phyloP scores from a whole-genome alignment of 2,797 vertebrate genomes.

The Rhinella marina region DNA sequence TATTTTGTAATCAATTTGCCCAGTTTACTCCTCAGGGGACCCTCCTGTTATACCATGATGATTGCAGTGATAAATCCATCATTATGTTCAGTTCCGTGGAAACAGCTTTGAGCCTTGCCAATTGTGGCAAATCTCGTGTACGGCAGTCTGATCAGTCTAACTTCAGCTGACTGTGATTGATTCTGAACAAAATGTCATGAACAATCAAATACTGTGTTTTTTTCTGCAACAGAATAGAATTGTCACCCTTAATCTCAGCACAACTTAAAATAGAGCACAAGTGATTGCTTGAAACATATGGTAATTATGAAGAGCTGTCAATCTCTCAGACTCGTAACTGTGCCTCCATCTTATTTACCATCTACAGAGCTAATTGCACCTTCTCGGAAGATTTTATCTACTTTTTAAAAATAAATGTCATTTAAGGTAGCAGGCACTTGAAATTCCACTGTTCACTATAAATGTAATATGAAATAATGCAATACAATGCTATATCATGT shows the following conservation, averaged over 20 bases:
- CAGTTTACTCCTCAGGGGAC: conserved; percentile 68
- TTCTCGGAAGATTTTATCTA: neutral
- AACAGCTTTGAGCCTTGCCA: conserved; percentile 65
- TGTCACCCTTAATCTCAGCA: conserved; percentile 66
- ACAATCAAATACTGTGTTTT: conserved; percentile 71
- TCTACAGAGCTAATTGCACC: conserved; percentile 20
- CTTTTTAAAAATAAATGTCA: neutral
- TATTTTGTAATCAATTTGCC: conserved; percentile 70
- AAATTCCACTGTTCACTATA: neutral
- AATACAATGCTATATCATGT: neutral
- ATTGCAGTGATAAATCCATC: conserved; percentile 73
- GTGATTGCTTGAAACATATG: conserved; percentile 54
- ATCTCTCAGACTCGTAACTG: neutral
- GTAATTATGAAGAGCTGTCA: conserved; percentile 52
- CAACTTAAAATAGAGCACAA: conserved; percentile 63
- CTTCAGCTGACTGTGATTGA: conserved; percentile 72
- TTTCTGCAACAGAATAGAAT: conserved; percentile 65
- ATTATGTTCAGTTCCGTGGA: conserved; percentile 67
- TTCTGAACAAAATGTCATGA: conserved; percentile 72
- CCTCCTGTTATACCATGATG: conserved; percentile 74
- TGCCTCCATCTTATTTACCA: conserved; percentile 31
- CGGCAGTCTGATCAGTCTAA: conserved; percentile 69
- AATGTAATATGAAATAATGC: neutral
- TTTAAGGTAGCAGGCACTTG: neutral
- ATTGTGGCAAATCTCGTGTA: conserved; percentile 69